Percentiles rank a stretch among this genome's conserved stretches.
Evolutionary conservation across 2,113 vertebrate species (phyloP).

Genomic region (Dasypus novemcinctus): DNA sequence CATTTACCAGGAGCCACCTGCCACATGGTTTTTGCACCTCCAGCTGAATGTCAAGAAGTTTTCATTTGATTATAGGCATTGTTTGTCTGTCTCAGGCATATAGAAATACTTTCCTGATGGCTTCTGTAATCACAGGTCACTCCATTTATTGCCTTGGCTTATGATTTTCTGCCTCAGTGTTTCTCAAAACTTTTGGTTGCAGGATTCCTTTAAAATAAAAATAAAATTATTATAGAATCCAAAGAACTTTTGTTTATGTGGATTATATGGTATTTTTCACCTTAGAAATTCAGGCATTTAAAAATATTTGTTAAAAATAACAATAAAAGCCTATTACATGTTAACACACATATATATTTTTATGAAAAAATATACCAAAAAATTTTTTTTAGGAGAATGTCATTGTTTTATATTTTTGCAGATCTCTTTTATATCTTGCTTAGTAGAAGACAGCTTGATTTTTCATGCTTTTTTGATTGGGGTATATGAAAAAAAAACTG

Average conservation of each 20-base stretch:
- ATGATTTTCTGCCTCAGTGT: background rate
- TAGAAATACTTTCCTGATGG: background rate
- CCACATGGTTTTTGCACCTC: background rate
- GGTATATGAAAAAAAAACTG: background rate
- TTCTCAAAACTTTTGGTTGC: background rate
- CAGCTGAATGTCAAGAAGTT: background rate
- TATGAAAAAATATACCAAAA: background rate
- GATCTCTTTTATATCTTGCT: background rate
- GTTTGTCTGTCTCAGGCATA: background rate
- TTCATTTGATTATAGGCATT: background rate
- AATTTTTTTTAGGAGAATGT: background rate
- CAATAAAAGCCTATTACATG: background rate
- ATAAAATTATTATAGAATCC: background rate
- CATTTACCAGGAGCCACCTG: accelerated
- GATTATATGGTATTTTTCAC: background rate
- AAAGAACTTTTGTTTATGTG: background rate
- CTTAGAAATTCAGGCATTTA: background rate
- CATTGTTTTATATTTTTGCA: background rate
- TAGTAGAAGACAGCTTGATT: background rate
- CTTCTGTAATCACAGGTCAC: background rate
- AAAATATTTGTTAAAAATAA: background rate
- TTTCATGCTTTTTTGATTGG: background rate
- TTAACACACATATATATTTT: background rate
- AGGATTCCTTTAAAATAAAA: background rate
- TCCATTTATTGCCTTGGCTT: background rate